Base-by-base conservation (phyloP, 2,888 invertebrate genomes). In the Schrankia costaestrigalis region DNA sequence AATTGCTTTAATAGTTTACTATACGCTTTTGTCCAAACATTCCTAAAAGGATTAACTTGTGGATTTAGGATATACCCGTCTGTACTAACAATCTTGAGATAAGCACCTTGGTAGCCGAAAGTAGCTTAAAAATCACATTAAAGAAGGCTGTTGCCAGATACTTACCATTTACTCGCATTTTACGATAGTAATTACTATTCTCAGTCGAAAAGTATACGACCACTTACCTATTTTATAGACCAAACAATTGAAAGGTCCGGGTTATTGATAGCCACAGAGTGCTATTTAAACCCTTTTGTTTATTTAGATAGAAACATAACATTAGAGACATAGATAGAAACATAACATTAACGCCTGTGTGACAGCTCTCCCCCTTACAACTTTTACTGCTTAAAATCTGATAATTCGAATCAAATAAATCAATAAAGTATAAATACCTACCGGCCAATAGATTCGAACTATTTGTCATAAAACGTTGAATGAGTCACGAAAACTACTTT, bases 401-500 rank as follows among this genome's bases (percentile, higher is more conserved):
- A 28, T 10, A 38, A 23, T 18, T n/a, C 8, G 18, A 3, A 33
- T 8, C n/a, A 27, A 31, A 38, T 3, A 26, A 26, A 42, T 14
- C 25, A 26, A 36, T 37, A 39, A 32, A 44, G 36, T 9, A 13
- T 26, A 35, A 19, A 15, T 14, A 31, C 23, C 11, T 31, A 2
- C 11, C 5, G 17, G 13, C 13, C 14, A 31, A 31, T 19, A 29
- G 15, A 36, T 31, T 43, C n/a, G 18, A 30, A 37, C 17, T 24
- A 36, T 32, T 4, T 8, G 31, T 37, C 13, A 41, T 41, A 35
- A 53, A 53, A 49, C 36, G 36, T 41, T 52, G 50, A 56, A 50
- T 55, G 46, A 47, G 30, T 54, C 49, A 53, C 44, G 39, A 41
- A 47, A 44, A 46, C 31, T 34, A 49, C 44, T 53, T 50, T 47